phyloP scores from a whole-genome alignment of 2,113 vertebrate genomes.

The Arothron firmamentum region DNA sequence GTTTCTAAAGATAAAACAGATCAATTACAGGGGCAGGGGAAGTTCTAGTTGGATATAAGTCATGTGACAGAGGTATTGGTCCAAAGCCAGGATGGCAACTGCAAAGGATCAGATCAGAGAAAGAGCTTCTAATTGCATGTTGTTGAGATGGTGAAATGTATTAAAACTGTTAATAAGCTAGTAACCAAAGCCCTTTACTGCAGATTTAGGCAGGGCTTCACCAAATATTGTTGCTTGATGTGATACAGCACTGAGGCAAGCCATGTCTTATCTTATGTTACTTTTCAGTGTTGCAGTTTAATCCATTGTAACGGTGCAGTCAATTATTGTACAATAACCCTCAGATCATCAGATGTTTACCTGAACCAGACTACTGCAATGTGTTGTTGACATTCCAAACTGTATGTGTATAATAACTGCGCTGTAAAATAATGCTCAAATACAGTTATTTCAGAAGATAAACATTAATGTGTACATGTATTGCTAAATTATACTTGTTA shows the following conservation, averaged over 20 bases:
- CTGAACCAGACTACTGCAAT: constrained; percentile 17
- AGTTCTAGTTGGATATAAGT: not conserved
- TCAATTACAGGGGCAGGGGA: not conserved
- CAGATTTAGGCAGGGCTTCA: constrained; percentile 17
- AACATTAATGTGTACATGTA: constrained; percentile 25
- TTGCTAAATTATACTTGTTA: constrained; percentile 29
- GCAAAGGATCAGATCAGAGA: not conserved
- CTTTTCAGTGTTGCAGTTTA: constrained; percentile 27
- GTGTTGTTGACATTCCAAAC: constrained; percentile 46
- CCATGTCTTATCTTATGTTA: constrained; percentile 14
- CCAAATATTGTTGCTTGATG: constrained; percentile 31
- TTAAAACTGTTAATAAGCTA: constrained; percentile 16
- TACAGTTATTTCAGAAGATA: constrained; percentile 10
- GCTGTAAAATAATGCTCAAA: constrained; percentile 12
- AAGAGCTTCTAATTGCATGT: constrained; percentile 23
- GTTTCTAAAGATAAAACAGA: not conserved
- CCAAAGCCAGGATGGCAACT: not conserved
- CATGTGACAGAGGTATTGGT: constrained; percentile 3
- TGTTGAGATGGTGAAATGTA: constrained; percentile 3
- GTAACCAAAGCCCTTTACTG: constrained; percentile 22
- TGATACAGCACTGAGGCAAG: constrained; percentile 23
- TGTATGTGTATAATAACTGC: constrained; percentile 46
- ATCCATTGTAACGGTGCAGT: constrained; percentile 12
- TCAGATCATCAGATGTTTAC: not conserved
- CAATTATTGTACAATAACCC: constrained; percentile 16